Conservation (phyloP, 2,113 vertebrate genomes). For the Prinia subflava region DNA sequence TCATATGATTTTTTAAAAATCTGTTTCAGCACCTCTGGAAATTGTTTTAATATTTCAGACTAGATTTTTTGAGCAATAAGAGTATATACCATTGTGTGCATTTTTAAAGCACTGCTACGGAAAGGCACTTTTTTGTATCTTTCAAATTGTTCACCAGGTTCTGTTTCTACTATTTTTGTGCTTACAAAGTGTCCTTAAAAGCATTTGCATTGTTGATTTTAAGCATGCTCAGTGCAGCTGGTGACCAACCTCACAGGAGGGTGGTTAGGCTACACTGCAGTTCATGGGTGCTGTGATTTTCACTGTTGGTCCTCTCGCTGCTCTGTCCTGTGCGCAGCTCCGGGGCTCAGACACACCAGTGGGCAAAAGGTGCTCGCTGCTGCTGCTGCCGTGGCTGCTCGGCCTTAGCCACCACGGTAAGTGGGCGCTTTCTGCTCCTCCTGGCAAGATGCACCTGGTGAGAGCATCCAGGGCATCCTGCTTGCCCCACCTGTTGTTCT, state of each 20-base stretch:
- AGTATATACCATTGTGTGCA: slow-evolving; percentile 57
- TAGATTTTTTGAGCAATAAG: slow-evolving; percentile 65
- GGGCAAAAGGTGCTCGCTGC: background rate
- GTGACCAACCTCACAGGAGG: background rate
- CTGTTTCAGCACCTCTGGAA: slow-evolving; percentile 33
- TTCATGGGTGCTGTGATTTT: slow-evolving; percentile 23
- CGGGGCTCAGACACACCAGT: background rate
- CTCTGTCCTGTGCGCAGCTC: background rate
- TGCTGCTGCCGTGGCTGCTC: accelerated
- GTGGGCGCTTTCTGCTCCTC: accelerated
- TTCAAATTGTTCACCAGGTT: slow-evolving; percentile 48
- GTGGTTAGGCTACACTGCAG: background rate
- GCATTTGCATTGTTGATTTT: slow-evolving; percentile 47
- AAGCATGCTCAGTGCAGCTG: background rate
- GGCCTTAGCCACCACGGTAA: accelerated
- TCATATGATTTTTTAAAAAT: slow-evolving; percentile 25
- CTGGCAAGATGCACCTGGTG: background rate
- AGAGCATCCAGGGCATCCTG: background rate
- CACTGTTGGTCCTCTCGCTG: background rate
- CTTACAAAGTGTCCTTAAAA: slow-evolving; percentile 69
- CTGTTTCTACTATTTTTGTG: slow-evolving; percentile 52
- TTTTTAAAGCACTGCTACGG: slow-evolving; percentile 63
- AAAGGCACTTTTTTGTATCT: slow-evolving; percentile 62
- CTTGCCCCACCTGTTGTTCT: background rate
- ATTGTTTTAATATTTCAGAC: slow-evolving; percentile 21